phyloP scores from a whole-genome alignment of 2,797 vertebrate species.

The Streptopelia turtur region DNA sequence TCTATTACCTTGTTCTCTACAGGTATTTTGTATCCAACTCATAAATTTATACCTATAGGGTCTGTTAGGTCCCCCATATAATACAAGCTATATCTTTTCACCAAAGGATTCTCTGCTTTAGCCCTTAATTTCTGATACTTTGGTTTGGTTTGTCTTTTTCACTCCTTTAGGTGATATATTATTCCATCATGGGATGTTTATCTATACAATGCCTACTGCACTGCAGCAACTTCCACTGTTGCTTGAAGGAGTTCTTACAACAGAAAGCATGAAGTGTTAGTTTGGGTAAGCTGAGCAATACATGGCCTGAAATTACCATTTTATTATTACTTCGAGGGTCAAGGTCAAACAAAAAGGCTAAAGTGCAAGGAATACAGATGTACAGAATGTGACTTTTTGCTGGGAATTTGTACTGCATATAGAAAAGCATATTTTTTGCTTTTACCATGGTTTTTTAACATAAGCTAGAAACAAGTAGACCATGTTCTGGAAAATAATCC shows the following conservation, averaged over 20 bases:
- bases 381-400: background rate
- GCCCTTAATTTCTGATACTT: background rate
- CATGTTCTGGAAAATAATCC: background rate
- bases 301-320: background rate
- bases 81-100: background rate
- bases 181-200: background rate
- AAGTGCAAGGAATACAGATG: background rate
- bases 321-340: background rate
- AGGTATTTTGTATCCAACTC: background rate
- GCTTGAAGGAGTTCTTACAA: background rate
- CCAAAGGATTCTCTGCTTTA: background rate
- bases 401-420: background rate
- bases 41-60: background rate
- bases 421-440: background rate
- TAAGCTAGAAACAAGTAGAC: background rate
- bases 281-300: background rate
- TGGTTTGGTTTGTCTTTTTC: background rate
- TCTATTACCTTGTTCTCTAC: background rate
- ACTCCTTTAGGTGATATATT: background rate
- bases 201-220: background rate
- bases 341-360: background rate
- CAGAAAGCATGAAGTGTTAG: background rate
- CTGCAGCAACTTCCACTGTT: background rate
- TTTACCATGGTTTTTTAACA: background rate
- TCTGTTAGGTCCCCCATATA: background rate